Conservation (phyloP, 2,888 invertebrate species). For the Ethmia dodecea region DNA sequence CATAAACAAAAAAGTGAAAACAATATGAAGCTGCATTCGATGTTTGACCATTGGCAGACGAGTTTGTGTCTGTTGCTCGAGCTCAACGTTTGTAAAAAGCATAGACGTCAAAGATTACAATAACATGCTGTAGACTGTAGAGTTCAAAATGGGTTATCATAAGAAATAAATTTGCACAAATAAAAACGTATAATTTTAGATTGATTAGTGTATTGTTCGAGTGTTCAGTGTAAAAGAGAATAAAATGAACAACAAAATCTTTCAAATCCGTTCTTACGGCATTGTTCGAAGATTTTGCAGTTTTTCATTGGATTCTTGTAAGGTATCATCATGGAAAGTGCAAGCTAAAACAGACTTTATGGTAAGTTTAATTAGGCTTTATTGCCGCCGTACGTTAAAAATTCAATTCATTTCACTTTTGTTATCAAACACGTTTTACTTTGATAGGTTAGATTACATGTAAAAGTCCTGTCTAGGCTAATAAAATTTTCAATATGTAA, state of each 20-base stretch:
- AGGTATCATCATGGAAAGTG: constrained; percentile 24
- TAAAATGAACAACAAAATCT: constrained; percentile 48
- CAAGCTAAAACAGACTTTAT: constrained; percentile 48
- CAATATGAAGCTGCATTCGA: too few relatives aligned
- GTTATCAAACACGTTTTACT: too few relatives aligned
- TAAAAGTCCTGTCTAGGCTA: too few relatives aligned
- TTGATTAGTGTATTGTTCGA: constrained; percentile 21
- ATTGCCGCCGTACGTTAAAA: too few relatives aligned
- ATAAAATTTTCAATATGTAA: too few relatives aligned
- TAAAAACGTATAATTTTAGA: too few relatives aligned
- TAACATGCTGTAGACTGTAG: constrained; percentile 26
- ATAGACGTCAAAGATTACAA: constrained; percentile 6
- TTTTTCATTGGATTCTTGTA: constrained; percentile 25
- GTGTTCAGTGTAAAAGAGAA: constrained; percentile 16
- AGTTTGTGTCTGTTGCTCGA: neutral
- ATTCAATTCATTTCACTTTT: too few relatives aligned
- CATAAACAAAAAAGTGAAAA: too few relatives aligned
- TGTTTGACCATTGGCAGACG: constrained; percentile 24
- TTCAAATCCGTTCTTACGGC: constrained; percentile 36
- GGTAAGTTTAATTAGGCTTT: too few relatives aligned
- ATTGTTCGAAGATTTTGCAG: constrained; percentile 29
- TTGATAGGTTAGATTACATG: too few relatives aligned
- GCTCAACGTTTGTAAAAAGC: neutral
- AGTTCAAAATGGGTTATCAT: constrained; percentile 73
- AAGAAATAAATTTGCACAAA: constrained; percentile 36